These are phyloP conservation scores for Paracentrotus lividus DNA, from an alignment of 53 echinoderm and acorn worm genomes.

Conservation along the genomic window DNA sequence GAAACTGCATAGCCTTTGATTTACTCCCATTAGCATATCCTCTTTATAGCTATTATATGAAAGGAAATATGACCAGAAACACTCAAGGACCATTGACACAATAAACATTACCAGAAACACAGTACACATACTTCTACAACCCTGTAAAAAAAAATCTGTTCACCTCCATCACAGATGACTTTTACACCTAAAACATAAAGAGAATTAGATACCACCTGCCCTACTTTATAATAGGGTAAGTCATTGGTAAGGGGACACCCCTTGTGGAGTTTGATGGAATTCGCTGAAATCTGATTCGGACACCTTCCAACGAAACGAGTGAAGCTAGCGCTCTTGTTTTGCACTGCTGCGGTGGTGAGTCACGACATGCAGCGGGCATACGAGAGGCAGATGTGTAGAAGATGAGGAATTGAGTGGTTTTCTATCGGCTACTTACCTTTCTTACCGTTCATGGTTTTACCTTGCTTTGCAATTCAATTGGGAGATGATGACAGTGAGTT, in stretches of 20 bases:
- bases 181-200: neutral
- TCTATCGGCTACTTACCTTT: neutral
- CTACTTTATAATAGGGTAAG: neutral
- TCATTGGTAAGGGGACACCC: conserved; percentile 6
- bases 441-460: neutral
- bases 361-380: neutral
- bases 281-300: neutral
- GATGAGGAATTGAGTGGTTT: neutral
- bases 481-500: neutral
- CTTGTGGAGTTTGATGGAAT: conserved; percentile 25
- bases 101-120: neutral
- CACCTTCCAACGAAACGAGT: neutral
- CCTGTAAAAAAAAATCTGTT: neutral
- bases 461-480: neutral
- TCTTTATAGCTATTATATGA: neutral
- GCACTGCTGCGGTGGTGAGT: neutral
- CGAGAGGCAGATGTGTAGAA: neutral
- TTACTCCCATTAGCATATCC: neutral
- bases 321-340: neutral
- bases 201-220: neutral
- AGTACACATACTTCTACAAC: neutral
- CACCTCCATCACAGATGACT: neutral
- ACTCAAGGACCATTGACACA: neutral
- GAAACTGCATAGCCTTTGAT: neutral
- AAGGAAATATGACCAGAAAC: neutral